These are phyloP conservation scores for Edolisoma coerulescens DNA, from an alignment of 2,113 vertebrate species.

Conservation along the genomic window DNA sequence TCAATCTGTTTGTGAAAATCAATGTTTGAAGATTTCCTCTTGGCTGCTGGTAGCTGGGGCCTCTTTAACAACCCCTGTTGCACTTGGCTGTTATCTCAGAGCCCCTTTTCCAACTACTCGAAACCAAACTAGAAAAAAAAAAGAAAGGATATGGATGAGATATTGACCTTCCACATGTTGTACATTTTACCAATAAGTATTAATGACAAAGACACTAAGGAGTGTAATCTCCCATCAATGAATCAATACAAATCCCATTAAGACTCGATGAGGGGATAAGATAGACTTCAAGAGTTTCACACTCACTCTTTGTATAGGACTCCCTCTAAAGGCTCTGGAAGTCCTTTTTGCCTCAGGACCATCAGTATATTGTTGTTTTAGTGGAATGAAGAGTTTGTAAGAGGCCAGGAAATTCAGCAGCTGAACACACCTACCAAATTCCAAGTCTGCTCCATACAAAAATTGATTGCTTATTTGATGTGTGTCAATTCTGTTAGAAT, in stretches of 20 bases:
- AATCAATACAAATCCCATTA: conserved; percentile 59
- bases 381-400: not conserved
- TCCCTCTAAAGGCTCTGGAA: conserved; percentile 28
- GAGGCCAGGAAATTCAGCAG: not conserved
- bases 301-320: not conserved
- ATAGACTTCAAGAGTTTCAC: not conserved
- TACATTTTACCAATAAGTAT: conserved; percentile 25
- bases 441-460: not conserved
- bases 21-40: conserved; percentile 6
- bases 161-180: conserved; percentile 24
- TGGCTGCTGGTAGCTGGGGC: not conserved
- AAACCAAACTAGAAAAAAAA: not conserved
- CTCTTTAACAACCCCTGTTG: conserved; percentile 7
- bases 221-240: conserved; percentile 51
- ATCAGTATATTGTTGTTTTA: not conserved
- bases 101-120: not conserved
- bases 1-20: conserved; percentile 40
- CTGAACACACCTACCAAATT: not conserved
- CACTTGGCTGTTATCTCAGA: not conserved
- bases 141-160: not conserved
- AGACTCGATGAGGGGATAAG: conserved; percentile 32
- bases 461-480: not conserved
- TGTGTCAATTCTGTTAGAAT: not conserved
- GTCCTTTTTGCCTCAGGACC: not conserved
- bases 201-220: conserved; percentile 50